phyloP scores from a whole-genome alignment of 2,113 vertebrate species.

The Acrocephalus arundinaceus region DNA sequence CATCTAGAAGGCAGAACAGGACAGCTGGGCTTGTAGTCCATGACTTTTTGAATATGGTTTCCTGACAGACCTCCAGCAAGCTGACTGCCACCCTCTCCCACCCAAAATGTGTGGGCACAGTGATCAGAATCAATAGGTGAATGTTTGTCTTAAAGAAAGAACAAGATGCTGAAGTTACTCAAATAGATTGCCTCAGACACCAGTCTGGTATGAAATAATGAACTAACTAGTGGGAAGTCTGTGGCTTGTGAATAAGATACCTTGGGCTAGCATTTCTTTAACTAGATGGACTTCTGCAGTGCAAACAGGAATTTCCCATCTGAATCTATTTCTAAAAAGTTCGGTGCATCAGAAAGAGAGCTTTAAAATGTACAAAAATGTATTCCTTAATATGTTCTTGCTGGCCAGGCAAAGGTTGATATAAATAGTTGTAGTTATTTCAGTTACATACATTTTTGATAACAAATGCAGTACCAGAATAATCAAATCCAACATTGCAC shows the following conservation, averaged over 20 bases:
- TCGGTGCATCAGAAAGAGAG: not conserved
- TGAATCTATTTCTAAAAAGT: not conserved
- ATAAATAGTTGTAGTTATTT: not conserved
- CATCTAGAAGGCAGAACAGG: not conserved
- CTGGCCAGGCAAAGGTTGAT: not conserved
- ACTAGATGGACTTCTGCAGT: not conserved
- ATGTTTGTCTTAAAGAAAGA: not conserved
- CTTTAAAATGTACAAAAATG: not conserved
- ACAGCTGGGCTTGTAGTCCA: not conserved
- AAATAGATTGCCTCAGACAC: not conserved
- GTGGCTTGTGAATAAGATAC: not conserved
- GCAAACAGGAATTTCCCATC: not conserved
- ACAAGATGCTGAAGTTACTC: not conserved
- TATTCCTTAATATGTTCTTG: not conserved
- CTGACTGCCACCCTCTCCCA: not conserved
- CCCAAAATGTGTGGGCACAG: accelerated
- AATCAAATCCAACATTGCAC: not conserved
- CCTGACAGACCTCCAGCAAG: not conserved
- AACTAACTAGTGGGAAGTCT: not conserved
- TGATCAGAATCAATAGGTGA: not conserved
- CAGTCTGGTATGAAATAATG: not conserved
- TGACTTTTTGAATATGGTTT: not conserved
- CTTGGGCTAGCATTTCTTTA: not conserved
- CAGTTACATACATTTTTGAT: not conserved
- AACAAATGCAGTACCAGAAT: not conserved